A percentile compares a stretch with the other conserved stretches of the same genome.
Evolutionary conservation across 2,797 vertebrate genomes (phyloP).

Genomic region (Fundulus diaphanus): DNA sequence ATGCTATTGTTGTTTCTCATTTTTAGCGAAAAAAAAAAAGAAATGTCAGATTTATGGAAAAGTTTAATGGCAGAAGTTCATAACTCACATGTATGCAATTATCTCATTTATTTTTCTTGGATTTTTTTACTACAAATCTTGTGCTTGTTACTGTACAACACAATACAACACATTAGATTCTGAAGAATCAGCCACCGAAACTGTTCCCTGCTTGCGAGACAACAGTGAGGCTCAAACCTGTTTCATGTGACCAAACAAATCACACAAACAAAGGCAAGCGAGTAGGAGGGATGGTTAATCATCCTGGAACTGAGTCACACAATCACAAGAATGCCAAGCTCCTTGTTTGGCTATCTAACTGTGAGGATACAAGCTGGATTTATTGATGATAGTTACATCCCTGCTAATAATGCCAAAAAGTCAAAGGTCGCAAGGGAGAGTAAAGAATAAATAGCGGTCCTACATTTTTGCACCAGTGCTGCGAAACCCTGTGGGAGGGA

Average conservation of each 20-base stretch:
- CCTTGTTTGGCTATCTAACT: slow-evolving; percentile 40
- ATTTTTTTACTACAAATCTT: slow-evolving; percentile 3
- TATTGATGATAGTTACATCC: slow-evolving; percentile 53
- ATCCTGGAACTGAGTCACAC: slow-evolving; percentile 51
- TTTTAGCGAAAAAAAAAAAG: neutral
- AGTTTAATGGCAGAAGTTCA: neutral
- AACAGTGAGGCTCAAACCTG: slow-evolving; percentile 18
- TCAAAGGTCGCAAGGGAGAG: slow-evolving; percentile 54
- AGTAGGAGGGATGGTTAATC: slow-evolving; percentile 53
- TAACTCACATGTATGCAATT: neutral
- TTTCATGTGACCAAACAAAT: slow-evolving; percentile 55
- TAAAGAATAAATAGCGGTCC: slow-evolving; percentile 40
- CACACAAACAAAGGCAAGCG: slow-evolving; percentile 48
- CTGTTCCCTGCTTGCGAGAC: slow-evolving; percentile 48
- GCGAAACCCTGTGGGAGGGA: slow-evolving; percentile 15
- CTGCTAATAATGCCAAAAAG: slow-evolving; percentile 46
- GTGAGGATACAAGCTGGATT: slow-evolving; percentile 51
- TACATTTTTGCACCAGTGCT: slow-evolving; percentile 53
- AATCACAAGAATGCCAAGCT: slow-evolving; percentile 52
- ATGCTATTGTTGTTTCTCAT: neutral
- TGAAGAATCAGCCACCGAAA: slow-evolving; percentile 35
- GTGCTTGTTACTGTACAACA: slow-evolving; percentile 23
- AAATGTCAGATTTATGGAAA: neutral
- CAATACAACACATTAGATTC: slow-evolving; percentile 29
- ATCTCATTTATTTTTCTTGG: neutral